Evolutionary conservation across 2,888 invertebrate genomes (phyloP).

Genomic region (Ellobium chinense): DNA sequence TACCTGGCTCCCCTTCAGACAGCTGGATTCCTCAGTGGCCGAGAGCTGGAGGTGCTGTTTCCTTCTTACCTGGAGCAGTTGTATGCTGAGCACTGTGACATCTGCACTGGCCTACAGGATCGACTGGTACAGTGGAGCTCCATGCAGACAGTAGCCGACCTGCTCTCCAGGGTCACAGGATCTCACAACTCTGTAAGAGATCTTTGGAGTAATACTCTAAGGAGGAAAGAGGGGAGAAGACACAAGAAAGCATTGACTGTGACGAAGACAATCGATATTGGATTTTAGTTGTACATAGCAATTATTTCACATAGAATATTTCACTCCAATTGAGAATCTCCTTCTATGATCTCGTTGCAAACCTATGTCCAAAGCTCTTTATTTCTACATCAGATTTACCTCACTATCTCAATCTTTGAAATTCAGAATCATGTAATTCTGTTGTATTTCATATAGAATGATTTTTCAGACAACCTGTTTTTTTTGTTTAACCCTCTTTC

Average conservation of each 20-base stretch:
- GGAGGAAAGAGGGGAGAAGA: background rate
- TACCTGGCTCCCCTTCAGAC: conserved; percentile 78
- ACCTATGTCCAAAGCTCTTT: no score
- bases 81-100: conserved; percentile 79
- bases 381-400: no score
- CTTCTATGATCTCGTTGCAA: no score
- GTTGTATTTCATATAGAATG: no score
- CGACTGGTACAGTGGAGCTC: conserved; percentile 77
- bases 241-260: no score
- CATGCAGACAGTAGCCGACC: conserved; percentile 78
- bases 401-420: no score
- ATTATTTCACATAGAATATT: background rate
- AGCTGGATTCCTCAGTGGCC: conserved; percentile 57
- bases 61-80: conserved; percentile 78
- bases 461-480: no score
- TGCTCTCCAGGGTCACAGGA: conserved; percentile 76
- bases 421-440: no score
- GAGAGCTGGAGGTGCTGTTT: conserved; percentile 76
- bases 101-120: conserved; percentile 78
- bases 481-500: no score
- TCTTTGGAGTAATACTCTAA: background rate
- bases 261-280: background rate
- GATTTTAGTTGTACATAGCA: background rate
- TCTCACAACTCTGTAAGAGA: conserved; percentile 26
- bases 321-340: no score